A percentile compares a stretch with the other conserved stretches of the same genome.
Conservation (phyloP, 1,140 invertebrate species). For the Heliconius congener region DNA sequence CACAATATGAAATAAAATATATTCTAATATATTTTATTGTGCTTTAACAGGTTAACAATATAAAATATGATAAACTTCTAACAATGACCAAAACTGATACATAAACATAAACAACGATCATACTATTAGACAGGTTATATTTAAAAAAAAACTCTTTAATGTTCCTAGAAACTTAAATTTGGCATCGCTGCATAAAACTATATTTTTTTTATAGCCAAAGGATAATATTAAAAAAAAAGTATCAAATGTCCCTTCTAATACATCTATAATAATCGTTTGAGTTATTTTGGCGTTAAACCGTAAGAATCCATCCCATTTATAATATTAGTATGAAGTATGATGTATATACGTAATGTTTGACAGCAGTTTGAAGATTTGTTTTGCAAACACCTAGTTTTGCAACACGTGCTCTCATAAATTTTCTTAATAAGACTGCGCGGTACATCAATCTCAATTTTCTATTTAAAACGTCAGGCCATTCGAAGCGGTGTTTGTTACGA, state of each 20-base stretch:
- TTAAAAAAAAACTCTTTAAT: too few relatives aligned
- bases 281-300: too few relatives aligned
- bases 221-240: too few relatives aligned
- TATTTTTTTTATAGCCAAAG: too few relatives aligned
- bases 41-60: background rate
- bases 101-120: background rate
- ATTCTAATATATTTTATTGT: background rate
- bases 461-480: conserved; percentile 24
- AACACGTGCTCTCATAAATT: conserved; percentile 7
- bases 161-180: too few relatives aligned
- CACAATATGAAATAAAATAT: background rate
- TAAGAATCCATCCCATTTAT: too few relatives aligned
- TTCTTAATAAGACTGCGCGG: background rate
- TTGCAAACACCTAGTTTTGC: background rate
- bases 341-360: background rate
- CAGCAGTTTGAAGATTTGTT: conserved; percentile 5
- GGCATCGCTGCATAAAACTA: too few relatives aligned
- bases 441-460: conserved; percentile 18
- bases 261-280: background rate
- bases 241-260: too few relatives aligned
- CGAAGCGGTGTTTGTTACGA: conserved; percentile 14
- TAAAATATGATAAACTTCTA: background rate
- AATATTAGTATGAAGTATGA: background rate
- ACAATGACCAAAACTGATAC: background rate
- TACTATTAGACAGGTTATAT: too few relatives aligned